These are phyloP conservation scores for Dione vanillae DNA, from an alignment of 2,888 invertebrate genomes.

Conservation along the genomic window DNA sequence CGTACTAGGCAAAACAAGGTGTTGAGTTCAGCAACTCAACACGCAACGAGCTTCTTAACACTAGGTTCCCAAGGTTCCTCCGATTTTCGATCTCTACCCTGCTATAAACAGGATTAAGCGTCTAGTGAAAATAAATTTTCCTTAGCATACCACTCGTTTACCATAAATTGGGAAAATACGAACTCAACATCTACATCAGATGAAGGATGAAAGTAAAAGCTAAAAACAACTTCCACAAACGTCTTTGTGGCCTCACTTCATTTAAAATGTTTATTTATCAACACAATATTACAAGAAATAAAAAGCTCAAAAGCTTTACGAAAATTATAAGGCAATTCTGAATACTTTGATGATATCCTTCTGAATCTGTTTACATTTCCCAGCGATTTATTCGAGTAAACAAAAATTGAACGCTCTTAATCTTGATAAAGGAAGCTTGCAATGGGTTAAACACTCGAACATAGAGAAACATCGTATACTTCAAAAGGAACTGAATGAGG, in stretches of 20 bases:
- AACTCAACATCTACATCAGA: slow-evolving; percentile 19
- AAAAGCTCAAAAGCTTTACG: slow-evolving; percentile 34
- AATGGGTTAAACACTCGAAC: slow-evolving; percentile 53
- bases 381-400: slow-evolving; percentile 49
- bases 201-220: slow-evolving; percentile 28
- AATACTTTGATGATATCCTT: slow-evolving; percentile 49
- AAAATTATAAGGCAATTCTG: slow-evolving; percentile 44
- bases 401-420: slow-evolving; percentile 49
- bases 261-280: slow-evolving; percentile 34
- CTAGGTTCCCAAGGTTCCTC: too few relatives aligned
- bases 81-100: too few relatives aligned
- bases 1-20: too few relatives aligned
- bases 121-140: too few relatives aligned
- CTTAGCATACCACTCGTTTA: not conserved
- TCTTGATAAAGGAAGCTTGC: slow-evolving; percentile 52
- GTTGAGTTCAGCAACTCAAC: too few relatives aligned
- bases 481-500: slow-evolving; percentile 53
- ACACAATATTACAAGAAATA: slow-evolving; percentile 34
- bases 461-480: slow-evolving; percentile 53
- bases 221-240: slow-evolving; percentile 24
- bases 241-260: slow-evolving; percentile 21
- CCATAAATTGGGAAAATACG: slow-evolving; percentile 6
- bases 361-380: slow-evolving; percentile 46
- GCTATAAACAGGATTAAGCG: too few relatives aligned
- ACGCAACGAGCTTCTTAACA: too few relatives aligned